phyloP scores from a whole-genome alignment of 2,888 invertebrate species.

The Parasteatoda lunata region DNA sequence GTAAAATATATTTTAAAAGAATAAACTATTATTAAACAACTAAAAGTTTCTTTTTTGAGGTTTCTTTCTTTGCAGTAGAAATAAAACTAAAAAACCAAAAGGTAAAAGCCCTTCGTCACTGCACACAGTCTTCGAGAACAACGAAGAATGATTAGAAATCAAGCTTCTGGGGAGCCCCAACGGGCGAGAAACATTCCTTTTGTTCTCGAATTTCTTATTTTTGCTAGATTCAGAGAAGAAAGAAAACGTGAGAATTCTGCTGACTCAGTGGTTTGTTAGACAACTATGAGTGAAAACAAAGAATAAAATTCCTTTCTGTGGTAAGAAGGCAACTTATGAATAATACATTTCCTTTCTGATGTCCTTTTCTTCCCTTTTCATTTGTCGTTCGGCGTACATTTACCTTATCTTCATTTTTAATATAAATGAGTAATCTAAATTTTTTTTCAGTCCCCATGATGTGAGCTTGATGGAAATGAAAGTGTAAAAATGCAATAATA shows the following conservation, averaged over 20 bases:
- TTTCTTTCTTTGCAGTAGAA: no score
- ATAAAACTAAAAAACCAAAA: no score
- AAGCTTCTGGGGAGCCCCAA: constrained; percentile 21
- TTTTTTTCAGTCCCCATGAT: no score
- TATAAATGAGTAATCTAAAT: no score
- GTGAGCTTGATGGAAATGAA: no score
- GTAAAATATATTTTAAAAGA: no score
- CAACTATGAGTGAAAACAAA: constrained; percentile 20
- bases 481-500: no score
- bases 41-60: constrained; percentile 8
- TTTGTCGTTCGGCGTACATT: no score
- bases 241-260: constrained; percentile 46
- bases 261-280: constrained; percentile 39
- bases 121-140: background rate
- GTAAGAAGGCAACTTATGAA: constrained; percentile 26
- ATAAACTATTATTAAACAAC: no score
- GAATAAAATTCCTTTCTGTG: constrained; percentile 8
- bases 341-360: constrained; percentile 17
- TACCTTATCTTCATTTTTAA: no score
- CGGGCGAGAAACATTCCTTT: constrained; percentile 4
- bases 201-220: constrained; percentile 16
- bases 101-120: background rate
- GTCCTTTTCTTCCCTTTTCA: constrained; percentile 7
- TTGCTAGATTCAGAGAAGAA: constrained; percentile 24
- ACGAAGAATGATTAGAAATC: constrained; percentile 49